These are phyloP conservation scores for Monopterus albus DNA, from an alignment of 2,113 vertebrate genomes.

Conservation along the genomic window DNA sequence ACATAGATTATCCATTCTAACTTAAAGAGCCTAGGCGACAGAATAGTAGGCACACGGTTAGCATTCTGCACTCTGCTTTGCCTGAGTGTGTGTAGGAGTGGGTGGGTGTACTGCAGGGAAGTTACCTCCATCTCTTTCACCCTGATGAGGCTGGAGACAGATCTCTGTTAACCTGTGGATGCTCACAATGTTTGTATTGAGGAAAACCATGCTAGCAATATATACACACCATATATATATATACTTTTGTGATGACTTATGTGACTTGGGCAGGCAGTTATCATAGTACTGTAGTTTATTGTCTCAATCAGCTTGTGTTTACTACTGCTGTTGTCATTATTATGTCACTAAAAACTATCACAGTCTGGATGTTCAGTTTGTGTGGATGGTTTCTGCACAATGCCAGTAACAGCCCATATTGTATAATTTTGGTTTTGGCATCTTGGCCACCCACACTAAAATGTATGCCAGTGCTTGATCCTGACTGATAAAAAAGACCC, in stretches of 20 bases:
- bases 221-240: too few relatives aligned
- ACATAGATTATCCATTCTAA: too few relatives aligned
- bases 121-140: background rate
- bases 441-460: background rate
- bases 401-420: background rate
- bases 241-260: background rate
- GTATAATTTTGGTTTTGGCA: constrained; percentile 21
- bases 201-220: too few relatives aligned
- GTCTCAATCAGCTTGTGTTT: too few relatives aligned
- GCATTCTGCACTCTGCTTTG: too few relatives aligned
- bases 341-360: too few relatives aligned
- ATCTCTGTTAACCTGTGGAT: background rate
- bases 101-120: background rate
- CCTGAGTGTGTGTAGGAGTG: background rate
- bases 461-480: constrained; percentile 6
- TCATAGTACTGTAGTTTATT: too few relatives aligned
- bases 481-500: background rate
- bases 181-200: too few relatives aligned
- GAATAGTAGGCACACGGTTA: too few relatives aligned
- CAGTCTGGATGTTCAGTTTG: background rate
- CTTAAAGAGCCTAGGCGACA: too few relatives aligned
- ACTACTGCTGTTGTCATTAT: too few relatives aligned
- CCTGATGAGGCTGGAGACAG: background rate
- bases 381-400: background rate
- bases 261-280: too few relatives aligned